Conservation (phyloP, 2,888 invertebrate genomes). For the Drosophila villosipedis region DNA sequence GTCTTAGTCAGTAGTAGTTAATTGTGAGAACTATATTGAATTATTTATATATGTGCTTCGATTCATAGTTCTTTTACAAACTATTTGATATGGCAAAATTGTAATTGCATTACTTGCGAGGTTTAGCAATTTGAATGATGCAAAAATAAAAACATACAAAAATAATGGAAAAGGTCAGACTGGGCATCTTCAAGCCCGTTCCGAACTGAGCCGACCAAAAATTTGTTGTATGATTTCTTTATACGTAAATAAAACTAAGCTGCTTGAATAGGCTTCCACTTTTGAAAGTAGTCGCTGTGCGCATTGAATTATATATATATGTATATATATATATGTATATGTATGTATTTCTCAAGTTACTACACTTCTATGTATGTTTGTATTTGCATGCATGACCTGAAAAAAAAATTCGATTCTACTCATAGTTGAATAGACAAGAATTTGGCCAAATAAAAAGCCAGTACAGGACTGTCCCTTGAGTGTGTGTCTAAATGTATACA, state of each 20-base stretch:
- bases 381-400: conserved; percentile 64
- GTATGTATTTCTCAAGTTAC: neutral
- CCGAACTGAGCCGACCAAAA: conserved; percentile 15
- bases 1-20: neutral
- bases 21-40: neutral
- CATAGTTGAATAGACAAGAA: conserved; percentile 70
- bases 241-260: conserved; percentile 63
- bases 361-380: conserved; percentile 5
- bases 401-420: conserved; percentile 58
- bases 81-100: neutral
- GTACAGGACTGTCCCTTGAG: conserved; percentile 6
- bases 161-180: conserved; percentile 31
- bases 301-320: conserved; percentile 33
- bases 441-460: conserved; percentile 41
- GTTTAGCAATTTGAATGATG: neutral
- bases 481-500: neutral
- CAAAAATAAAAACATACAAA: conserved; percentile 1
- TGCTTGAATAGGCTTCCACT: conserved; percentile 71
- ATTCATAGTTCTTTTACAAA: neutral
- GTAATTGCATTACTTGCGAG: neutral
- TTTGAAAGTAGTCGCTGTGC: conserved; percentile 21
- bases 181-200: too few species aligned
- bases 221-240: conserved; percentile 26
- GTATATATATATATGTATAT: neutral
- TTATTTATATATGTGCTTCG: neutral